phyloP scores from a whole-genome alignment of 2,113 vertebrate species.

The cat (Felis catus) region F.catus_Fca126_mat1.0 CM031423.1:92064501-92065000 shows the following conservation, averaged over 20 bases:
- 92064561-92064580: background rate
- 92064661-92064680: too few species aligned
- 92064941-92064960: background rate
- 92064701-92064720: background rate
- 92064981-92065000: background rate
- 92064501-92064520: background rate
- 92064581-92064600: background rate
- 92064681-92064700: background rate
- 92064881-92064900: background rate
- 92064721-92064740: accelerated
- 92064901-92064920: background rate
- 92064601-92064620: too few species aligned
- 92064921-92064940: background rate
- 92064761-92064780: accelerated
- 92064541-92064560: background rate
- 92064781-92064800: accelerated
- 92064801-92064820: accelerated
- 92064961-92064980: too few species aligned
- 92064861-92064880: background rate
- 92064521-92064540: background rate
- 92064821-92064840: background rate
- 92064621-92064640: background rate
- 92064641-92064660: background rate
- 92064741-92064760: background rate
- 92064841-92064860: background rate